Conservation (phyloP, 2,113 vertebrate species). For the Nerophis ophidion region DNA sequence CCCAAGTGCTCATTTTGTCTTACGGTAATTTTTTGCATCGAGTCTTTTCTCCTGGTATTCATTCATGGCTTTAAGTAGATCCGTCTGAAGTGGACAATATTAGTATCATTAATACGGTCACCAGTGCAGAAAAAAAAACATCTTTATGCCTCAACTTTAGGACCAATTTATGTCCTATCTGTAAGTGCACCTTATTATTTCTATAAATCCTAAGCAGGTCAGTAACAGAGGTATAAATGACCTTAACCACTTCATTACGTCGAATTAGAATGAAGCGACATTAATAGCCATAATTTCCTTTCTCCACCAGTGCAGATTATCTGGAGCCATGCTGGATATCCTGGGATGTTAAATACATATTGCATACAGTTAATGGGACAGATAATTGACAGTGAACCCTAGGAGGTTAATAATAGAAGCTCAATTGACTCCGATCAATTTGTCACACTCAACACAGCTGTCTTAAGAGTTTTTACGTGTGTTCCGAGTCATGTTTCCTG, state of each 20-base stretch:
- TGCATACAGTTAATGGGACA: conserved; percentile 77
- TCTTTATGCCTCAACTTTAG: conserved; percentile 45
- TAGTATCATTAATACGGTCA: conserved; percentile 60
- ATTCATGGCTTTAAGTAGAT: conserved; percentile 36
- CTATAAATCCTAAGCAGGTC: conserved; percentile 58
- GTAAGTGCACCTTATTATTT: conserved; percentile 66
- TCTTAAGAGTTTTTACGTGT: conserved; percentile 40
- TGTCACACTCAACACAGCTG: conserved; percentile 60
- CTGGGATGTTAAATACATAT: conserved; percentile 66
- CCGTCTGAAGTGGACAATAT: conserved; percentile 42
- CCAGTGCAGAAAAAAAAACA: conserved; percentile 39
- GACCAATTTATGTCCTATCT: conserved; percentile 65
- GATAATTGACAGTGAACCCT: conserved; percentile 77
- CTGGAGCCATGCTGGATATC: conserved; percentile 55
- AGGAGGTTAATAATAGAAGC: conserved; percentile 76
- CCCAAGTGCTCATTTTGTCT: not conserved
- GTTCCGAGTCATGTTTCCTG: conserved; percentile 35
- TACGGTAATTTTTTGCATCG: not conserved
- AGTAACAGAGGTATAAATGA: conserved; percentile 61
- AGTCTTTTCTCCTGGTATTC: conserved; percentile 4
- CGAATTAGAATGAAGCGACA: conserved; percentile 67
- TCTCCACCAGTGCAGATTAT: conserved; percentile 49
- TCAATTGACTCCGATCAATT: conserved; percentile 75
- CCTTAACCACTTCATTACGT: conserved; percentile 67
- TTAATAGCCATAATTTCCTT: conserved; percentile 61